These are phyloP conservation scores for Scaptomyza pallida DNA, from an alignment of 1,140 invertebrate genomes.

Conservation along the genomic window DNA sequence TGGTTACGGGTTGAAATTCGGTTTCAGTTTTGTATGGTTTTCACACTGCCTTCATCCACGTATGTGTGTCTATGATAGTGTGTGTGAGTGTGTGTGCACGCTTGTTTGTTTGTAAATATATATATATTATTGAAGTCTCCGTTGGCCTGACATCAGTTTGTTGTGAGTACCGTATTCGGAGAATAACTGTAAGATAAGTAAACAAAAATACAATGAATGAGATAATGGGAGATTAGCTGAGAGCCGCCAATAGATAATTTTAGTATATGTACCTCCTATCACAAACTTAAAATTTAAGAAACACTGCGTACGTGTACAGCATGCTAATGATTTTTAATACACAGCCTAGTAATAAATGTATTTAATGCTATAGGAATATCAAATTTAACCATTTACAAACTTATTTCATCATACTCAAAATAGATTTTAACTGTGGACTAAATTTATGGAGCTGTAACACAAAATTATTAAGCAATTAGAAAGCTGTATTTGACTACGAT, in stretches of 20 bases:
- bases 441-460: no score
- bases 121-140: conserved; percentile 25
- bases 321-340: conserved; percentile 30
- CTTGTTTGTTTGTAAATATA: conserved; percentile 12
- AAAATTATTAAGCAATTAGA: no score
- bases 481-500: no score
- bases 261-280: conserved; percentile 21
- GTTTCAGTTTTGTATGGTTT: conserved; percentile 41
- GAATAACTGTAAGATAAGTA: conserved; percentile 49
- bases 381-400: background rate
- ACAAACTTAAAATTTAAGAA: conserved; percentile 49
- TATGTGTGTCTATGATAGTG: conserved; percentile 10
- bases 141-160: conserved; percentile 23
- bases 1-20: conserved; percentile 71
- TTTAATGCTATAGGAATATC: background rate
- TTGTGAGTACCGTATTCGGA: conserved; percentile 24
- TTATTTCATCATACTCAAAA: no score
- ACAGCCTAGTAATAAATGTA: conserved; percentile 9
- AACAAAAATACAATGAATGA: conserved; percentile 44
- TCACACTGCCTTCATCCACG: conserved; percentile 22
- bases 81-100: background rate
- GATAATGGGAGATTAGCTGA: conserved; percentile 46
- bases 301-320: conserved; percentile 43
- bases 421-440: no score
- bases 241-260: conserved; percentile 30